Evolutionary conservation across 2,113 vertebrate species (phyloP).

Genomic region (Heteronetta atricapilla): DNA sequence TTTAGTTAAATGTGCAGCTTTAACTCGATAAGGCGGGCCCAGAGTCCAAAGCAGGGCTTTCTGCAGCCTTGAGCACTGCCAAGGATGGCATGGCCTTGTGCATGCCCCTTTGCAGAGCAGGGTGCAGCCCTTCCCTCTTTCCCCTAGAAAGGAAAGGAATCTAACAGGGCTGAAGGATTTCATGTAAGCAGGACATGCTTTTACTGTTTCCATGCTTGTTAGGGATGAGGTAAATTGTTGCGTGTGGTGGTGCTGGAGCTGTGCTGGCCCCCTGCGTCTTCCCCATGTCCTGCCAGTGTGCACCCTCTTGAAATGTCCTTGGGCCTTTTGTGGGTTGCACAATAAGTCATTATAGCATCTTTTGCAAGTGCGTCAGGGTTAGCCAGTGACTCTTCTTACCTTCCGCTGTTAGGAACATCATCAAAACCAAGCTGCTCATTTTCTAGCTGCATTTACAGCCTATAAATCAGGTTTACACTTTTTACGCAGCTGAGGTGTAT

Average conservation of each 20-base stretch:
- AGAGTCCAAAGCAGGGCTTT: neutral
- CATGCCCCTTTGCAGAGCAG: neutral
- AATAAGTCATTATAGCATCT: neutral
- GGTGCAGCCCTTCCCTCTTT: neutral
- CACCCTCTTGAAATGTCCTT: neutral
- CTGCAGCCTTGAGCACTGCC: no score
- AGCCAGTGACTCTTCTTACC: neutral
- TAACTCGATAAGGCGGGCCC: neutral
- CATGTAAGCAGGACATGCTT: neutral
- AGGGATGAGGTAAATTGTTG: neutral
- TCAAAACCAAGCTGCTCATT: neutral
- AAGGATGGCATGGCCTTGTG: neutral
- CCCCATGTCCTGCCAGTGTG: fast-evolving
- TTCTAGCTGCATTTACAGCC: neutral
- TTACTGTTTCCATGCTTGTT: neutral
- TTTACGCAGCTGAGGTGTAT: neutral
- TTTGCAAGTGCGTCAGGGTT: neutral
- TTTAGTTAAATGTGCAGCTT: neutral
- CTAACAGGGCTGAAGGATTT: neutral
- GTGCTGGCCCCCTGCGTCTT: no score
- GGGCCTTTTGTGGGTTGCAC: neutral
- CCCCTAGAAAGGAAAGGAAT: neutral
- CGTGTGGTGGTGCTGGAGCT: neutral
- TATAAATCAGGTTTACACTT: neutral
- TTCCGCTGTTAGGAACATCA: neutral